Percentiles rank a stretch among this genome's conserved stretches.
These are phyloP conservation scores for Kuschelorhynchus macadamiae DNA, from an alignment of 2,888 invertebrate species.

Conservation along the genomic window DNA sequence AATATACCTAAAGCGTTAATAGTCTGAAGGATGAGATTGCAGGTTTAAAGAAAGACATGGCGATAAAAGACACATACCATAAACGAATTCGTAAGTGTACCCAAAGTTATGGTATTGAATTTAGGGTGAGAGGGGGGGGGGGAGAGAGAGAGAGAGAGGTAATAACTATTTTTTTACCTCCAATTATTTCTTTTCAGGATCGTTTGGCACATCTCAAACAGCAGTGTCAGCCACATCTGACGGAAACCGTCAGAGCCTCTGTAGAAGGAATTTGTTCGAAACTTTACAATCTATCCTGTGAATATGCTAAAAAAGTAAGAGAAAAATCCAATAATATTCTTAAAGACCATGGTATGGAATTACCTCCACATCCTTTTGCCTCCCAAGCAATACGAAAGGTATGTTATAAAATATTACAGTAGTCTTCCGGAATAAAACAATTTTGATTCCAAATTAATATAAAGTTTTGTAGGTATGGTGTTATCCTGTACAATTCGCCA, in stretches of 20 bases:
- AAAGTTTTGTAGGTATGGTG: constrained; percentile 77
- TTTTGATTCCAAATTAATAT: too few species aligned
- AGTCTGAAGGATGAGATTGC: too few species aligned
- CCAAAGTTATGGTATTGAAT: too few species aligned
- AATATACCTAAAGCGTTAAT: too few species aligned
- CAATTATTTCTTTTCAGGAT: constrained; percentile 67
- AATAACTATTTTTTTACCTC: too few species aligned
- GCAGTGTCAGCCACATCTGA: constrained; percentile 96
- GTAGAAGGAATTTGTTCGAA: constrained; percentile 96
- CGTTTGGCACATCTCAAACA: constrained; percentile 91
- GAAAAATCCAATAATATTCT: constrained; percentile 88
- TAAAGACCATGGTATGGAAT: constrained; percentile 87
- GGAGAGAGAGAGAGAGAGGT: too few species aligned
- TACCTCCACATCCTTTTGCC: constrained; percentile 70
- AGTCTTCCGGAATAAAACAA: too few species aligned
- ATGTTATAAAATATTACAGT: too few species aligned
- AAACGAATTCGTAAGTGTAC: too few species aligned
- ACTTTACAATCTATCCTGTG: constrained; percentile 92
- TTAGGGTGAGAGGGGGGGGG: too few species aligned
- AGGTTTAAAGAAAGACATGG: too few species aligned
- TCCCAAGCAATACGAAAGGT: constrained; percentile 87
- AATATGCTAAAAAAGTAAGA: constrained; percentile 91
- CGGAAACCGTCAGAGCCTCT: constrained; percentile 91
- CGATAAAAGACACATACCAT: too few species aligned
- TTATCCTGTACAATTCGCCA: constrained; percentile 92